phyloP scores from a whole-genome alignment of 2,113 vertebrate species.

The Semnopithecus entellus region DNA sequence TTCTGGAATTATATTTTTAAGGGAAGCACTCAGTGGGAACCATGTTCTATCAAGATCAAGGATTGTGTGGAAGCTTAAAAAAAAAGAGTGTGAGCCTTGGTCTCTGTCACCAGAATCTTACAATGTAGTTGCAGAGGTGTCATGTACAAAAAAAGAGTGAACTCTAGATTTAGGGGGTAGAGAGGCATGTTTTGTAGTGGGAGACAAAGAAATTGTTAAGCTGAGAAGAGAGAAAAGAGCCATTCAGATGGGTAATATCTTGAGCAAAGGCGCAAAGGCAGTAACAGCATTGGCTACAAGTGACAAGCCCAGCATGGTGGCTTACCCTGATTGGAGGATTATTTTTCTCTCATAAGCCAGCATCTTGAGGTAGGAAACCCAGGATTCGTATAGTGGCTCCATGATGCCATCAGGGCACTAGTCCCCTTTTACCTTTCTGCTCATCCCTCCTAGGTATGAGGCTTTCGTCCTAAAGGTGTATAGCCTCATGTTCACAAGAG shows the following conservation, averaged over 20 bases:
- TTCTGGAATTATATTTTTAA: neutral
- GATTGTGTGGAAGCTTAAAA: neutral
- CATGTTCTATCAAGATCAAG: neutral
- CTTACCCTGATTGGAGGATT: neutral
- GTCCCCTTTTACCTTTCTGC: neutral
- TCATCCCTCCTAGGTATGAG: neutral
- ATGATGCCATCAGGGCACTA: neutral
- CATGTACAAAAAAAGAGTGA: neutral
- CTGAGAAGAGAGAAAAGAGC: neutral
- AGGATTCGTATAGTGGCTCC: neutral
- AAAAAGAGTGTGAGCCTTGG: neutral
- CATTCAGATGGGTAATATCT: neutral
- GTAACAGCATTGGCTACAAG: neutral
- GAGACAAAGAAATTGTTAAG: neutral
- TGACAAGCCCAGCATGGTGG: neutral
- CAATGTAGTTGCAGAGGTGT: neutral
- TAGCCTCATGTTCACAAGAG: neutral
- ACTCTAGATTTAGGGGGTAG: neutral
- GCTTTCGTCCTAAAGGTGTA: neutral
- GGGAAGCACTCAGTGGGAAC: neutral
- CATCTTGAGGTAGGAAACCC: neutral
- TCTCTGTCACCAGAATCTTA: neutral
- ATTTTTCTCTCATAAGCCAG: neutral
- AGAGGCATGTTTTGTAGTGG: fast-evolving
- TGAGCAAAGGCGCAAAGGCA: neutral